These are phyloP conservation scores for Ostrea denselamellosa DNA, from an alignment of 1,140 invertebrate species.

Conservation along the genomic window DNA sequence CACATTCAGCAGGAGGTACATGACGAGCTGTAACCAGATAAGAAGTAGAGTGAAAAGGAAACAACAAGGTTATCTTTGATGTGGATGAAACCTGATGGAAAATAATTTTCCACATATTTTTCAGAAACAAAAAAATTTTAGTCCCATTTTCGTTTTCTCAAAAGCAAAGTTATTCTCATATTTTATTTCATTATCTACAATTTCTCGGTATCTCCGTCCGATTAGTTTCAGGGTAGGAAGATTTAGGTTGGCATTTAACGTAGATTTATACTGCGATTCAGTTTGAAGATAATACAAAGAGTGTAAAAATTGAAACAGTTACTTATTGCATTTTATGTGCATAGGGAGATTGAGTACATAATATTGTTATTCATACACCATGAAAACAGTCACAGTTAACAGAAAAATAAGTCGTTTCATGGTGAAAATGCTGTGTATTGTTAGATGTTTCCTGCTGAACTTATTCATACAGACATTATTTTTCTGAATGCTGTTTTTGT, in stretches of 20 bases:
- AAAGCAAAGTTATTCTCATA: too few species aligned
- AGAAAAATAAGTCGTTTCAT: too few species aligned
- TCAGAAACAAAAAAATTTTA: not conserved
- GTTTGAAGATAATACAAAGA: too few species aligned
- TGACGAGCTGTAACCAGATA: conserved; percentile 17
- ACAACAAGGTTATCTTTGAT: not conserved
- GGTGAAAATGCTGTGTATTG: too few species aligned
- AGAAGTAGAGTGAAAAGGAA: not conserved
- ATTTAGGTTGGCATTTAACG: not conserved
- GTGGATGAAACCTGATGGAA: not conserved
- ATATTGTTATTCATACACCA: too few species aligned
- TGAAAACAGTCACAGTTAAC: too few species aligned
- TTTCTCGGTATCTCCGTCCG: not conserved
- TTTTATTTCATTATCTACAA: not conserved
- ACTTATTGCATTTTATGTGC: too few species aligned
- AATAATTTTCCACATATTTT: not conserved
- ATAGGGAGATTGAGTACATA: too few species aligned
- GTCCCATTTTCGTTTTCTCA: not conserved
- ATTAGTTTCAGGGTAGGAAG: not conserved
- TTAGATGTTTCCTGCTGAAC: too few species aligned
- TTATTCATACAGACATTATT: too few species aligned
- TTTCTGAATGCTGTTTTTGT: too few species aligned
- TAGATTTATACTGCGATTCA: not conserved
- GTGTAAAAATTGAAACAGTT: too few species aligned
- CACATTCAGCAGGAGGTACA: not conserved